phyloP scores from a whole-genome alignment of 1,140 invertebrate genomes.

The Sycobia sp. region DNA sequence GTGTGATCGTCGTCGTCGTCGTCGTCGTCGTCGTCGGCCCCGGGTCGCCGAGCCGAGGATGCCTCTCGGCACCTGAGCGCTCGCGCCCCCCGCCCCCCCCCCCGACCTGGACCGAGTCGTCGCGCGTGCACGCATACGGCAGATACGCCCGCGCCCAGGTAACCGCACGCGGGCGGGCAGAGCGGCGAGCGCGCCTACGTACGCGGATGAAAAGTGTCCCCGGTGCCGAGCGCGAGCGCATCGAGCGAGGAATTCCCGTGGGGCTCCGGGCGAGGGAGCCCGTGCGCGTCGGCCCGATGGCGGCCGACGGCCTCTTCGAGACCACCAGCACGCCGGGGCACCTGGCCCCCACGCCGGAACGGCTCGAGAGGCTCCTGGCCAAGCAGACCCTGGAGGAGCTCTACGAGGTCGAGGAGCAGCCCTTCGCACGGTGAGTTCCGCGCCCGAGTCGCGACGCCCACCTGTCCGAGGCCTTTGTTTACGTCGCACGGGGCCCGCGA shows the following conservation, averaged over 20 bases:
- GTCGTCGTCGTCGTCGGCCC: too few relatives aligned
- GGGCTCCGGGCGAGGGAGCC: slow-evolving; percentile 7
- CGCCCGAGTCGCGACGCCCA: not conserved
- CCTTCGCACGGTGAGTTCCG: slow-evolving; percentile 59
- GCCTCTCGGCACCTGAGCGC: too few relatives aligned
- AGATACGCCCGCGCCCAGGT: not conserved
- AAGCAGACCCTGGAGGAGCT: slow-evolving; percentile 61
- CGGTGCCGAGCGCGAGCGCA: not conserved
- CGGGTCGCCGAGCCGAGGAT: too few relatives aligned
- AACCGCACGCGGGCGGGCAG: not conserved
- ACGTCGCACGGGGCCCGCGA: not conserved
- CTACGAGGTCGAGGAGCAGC: slow-evolving; percentile 63
- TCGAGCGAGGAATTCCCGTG: not conserved
- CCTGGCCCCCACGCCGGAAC: slow-evolving; percentile 60
- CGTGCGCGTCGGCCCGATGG: slow-evolving; percentile 44
- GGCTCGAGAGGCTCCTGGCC: slow-evolving; percentile 60
- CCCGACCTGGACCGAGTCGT: not conserved
- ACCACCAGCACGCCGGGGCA: slow-evolving; percentile 60
- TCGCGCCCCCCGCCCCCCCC: not conserved
- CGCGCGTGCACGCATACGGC: too few relatives aligned
- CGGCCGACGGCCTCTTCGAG: slow-evolving; percentile 57
- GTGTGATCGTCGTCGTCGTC: too few relatives aligned
- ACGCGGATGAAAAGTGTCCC: not conserved
- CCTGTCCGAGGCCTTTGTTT: not conserved
- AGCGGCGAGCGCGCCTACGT: not conserved